A percentile compares a stretch with the other conserved stretches of the same genome.
phyloP scores from a whole-genome alignment of 1,140 invertebrate species.

The Drosophila ficusphila region DNA sequence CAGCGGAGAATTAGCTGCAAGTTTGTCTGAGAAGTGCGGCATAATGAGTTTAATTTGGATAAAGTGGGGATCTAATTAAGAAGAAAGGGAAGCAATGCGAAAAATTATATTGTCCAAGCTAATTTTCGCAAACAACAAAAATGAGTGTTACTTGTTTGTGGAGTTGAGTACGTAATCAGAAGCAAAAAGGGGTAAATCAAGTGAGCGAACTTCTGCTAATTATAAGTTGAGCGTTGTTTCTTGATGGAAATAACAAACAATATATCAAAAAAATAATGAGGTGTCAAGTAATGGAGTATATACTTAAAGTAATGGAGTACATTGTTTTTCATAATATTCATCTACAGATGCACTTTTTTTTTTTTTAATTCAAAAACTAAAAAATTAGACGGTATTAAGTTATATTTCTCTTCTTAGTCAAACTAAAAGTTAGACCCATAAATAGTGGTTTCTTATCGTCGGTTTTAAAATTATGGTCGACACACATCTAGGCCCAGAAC shows the following conservation, averaged over 20 bases:
- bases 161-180: neutral
- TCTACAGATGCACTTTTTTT: neutral
- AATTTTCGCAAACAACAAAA: neutral
- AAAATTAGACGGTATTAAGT: neutral
- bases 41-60: constrained; percentile 24
- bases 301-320: too few relatives aligned
- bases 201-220: too few relatives aligned
- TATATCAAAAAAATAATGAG: too few relatives aligned
- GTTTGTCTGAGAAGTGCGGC: constrained; percentile 30
- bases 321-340: too few relatives aligned
- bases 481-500: neutral
- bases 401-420: too few relatives aligned
- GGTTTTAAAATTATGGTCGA: constrained; percentile 10
- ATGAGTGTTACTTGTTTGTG: neutral
- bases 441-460: constrained; percentile 23
- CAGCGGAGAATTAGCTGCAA: constrained; percentile 29
- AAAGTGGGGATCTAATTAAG: constrained; percentile 3
- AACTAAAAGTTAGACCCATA: constrained; percentile 1
- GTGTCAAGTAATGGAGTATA: too few relatives aligned
- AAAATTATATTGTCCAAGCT: constrained; percentile 1
- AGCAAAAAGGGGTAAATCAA: too few relatives aligned
- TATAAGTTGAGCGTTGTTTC: too few relatives aligned
- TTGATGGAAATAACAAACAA: too few relatives aligned
- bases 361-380: neutral
- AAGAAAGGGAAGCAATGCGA: neutral